Conservation (phyloP, 1,140 invertebrate genomes). For the Danaus plexippus region DNA sequence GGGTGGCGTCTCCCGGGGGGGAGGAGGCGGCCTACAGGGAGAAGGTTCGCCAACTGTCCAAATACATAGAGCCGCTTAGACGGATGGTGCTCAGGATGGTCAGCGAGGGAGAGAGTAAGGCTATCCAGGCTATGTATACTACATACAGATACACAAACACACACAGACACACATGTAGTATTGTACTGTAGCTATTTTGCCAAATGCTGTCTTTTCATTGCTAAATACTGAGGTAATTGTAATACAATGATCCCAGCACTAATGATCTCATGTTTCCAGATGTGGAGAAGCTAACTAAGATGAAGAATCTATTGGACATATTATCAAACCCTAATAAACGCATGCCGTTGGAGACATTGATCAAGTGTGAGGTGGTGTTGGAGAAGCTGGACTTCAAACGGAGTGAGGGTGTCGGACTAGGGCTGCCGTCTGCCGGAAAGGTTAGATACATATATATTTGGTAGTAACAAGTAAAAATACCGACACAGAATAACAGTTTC, state of each 20-base stretch:
- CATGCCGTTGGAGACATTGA: slow-evolving; percentile 88
- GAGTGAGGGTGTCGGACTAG: slow-evolving; percentile 67
- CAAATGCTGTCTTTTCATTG: no score
- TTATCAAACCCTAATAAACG: slow-evolving; percentile 89
- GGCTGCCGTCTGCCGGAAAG: slow-evolving; percentile 47
- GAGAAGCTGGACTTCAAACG: slow-evolving; percentile 82
- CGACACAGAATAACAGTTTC: no score
- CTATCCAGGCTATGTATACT: neutral
- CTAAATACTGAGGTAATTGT: no score
- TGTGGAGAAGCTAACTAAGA: slow-evolving; percentile 89
- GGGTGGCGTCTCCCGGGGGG: slow-evolving; percentile 75
- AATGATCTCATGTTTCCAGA: slow-evolving; percentile 63
- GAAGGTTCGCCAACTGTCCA: slow-evolving; percentile 91
- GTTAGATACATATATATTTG: slow-evolving; percentile 19
- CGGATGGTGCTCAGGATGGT: slow-evolving; percentile 89
- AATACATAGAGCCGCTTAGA: slow-evolving; percentile 93
- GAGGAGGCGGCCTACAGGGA: slow-evolving; percentile 93
- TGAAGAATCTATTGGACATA: slow-evolving; percentile 93
- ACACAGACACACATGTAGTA: neutral
- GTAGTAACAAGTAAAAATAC: neutral
- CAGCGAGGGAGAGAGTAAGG: slow-evolving; percentile 83
- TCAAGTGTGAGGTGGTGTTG: slow-evolving; percentile 94
- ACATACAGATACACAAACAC: neutral
- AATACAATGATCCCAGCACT: no score
- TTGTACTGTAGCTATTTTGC: no score